Base-by-base conservation (phyloP, 2,797 vertebrate species). In the Poliocrania exsul region DNA sequence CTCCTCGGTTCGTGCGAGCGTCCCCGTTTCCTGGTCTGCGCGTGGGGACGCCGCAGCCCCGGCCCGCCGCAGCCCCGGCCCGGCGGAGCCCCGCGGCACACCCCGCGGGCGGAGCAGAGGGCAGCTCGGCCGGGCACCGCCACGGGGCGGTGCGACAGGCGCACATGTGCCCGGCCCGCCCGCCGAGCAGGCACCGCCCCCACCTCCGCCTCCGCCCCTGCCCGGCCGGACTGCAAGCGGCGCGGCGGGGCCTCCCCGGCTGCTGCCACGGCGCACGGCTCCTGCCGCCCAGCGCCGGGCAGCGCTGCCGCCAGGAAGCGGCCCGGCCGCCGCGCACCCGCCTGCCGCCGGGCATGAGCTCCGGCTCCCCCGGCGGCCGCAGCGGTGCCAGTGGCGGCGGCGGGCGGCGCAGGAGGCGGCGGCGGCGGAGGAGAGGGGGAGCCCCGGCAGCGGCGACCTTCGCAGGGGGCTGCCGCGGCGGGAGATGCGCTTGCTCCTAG, bases 291-390 rank as follows among this genome's bases (percentile, higher is more conserved):
- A 38, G 38, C 38, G 38, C 38, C 13, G 38, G 38, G 14, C 42
- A 23, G 53, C 51, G 72, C 57, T 42, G 35, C 47, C 33, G 33
- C 72, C 44, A 13, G 44, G 15, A 66, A 66, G 88, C 58, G 86
- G 83, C 83, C 25, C 86, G 69, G 66, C 73, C 67, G 62, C 75
- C 29, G 64, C 26, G 70, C 75, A 60, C 26, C 84, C 31, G 73
- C 40, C 75, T 90, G 88, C 72, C 54, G 64, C 92, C 42, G 97
- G 97, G 97, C 91, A 97, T 97, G 97, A 97, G 74, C 97, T 82
- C 90, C 56, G 95, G 88, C 95, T 93, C 58, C 93, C 44, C 42
- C 64, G 33, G 90, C 81, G 80, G 94, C 92, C 54, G 25, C 80
- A 73, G 96, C 93, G 83, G 95, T 85, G 92, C 89, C 80, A 81